phyloP scores from a whole-genome alignment of 2,888 invertebrate genomes.

The Drosophila stalkeri region DNA sequence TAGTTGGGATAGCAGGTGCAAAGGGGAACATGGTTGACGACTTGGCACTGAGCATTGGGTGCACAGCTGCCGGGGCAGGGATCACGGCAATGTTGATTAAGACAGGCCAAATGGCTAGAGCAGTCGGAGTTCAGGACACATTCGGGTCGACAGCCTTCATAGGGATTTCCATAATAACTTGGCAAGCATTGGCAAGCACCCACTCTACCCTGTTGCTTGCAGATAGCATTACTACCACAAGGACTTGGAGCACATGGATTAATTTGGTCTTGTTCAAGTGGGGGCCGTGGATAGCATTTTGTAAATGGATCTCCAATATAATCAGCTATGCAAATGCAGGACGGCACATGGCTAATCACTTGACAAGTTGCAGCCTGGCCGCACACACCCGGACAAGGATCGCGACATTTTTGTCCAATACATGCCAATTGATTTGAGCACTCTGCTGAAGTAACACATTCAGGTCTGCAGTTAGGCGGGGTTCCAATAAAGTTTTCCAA shows the following conservation, averaged over 20 bases:
- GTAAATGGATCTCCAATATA: conserved; percentile 88
- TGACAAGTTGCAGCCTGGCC: conserved; percentile 90
- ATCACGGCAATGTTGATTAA: conserved; percentile 89
- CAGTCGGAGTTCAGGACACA: conserved; percentile 90
- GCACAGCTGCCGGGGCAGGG: conserved; percentile 93
- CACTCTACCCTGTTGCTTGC: conserved; percentile 83
- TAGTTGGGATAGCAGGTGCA: conserved; percentile 89
- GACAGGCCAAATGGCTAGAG: conserved; percentile 89
- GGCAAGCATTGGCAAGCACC: conserved; percentile 89
- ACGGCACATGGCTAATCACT: conserved; percentile 91
- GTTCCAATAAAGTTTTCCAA: conserved; percentile 89
- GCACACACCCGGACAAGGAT: conserved; percentile 92
- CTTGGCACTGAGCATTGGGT: conserved; percentile 90
- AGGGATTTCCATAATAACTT: conserved; percentile 89
- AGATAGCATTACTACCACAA: conserved; percentile 88
- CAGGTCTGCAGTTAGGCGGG: conserved; percentile 92
- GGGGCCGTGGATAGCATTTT: conserved; percentile 85
- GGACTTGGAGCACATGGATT: conserved; percentile 89
- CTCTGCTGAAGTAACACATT: conserved; percentile 90
- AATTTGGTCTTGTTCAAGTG: conserved; percentile 75
- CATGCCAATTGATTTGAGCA: conserved; percentile 91
- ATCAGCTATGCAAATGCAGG: conserved; percentile 87
- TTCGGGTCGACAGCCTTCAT: conserved; percentile 90
- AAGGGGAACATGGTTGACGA: conserved; percentile 91
- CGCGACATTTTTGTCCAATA: conserved; percentile 90